Evolutionary conservation across 2,797 vertebrate genomes (phyloP), one percentile per base, ranked within the genome.

Genomic region (Acanthornis magna): DNA sequence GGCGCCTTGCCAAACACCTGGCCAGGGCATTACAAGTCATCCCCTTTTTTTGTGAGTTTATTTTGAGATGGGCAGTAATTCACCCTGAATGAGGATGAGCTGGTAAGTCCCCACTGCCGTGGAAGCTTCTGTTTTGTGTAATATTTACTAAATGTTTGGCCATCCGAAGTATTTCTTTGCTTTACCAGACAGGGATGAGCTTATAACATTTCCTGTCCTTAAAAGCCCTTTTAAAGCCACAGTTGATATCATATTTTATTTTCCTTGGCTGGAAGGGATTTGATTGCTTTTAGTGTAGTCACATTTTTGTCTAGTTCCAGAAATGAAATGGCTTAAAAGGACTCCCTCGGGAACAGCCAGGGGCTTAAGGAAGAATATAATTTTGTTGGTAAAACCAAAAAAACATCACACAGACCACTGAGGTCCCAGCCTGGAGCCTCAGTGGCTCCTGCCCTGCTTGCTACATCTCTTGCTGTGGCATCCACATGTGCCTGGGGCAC

Each of bases 181-280:
- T 71, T 74, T 71, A 73, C 65, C 65, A 36, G 63, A 40, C 32
- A 66, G 22, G 30, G 68, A 79, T 83, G 92, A 95, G 83, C 76
- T 67, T 53, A 61, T 55, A 85, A 62, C 7, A 9, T 88, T 77
- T 94, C 73, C 54, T 93, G 90, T 96, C 96, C 95, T 91, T 71
- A 88, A 77, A 96, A 94, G 58, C 75, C 88, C 95, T 95, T 80
- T 58, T 14, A 60, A 94, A 95, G 67, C 79, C 79, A 20, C 34
- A 3, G 72, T 11, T 65, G 54, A 42, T 53, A 71, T 6, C 20
- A 1, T 74, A 11, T 67, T 96, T 63, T 91, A 11, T 94, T 95
- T 91, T 63, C 75, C 63, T 88, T 95, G 85, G 79, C 93, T 96
- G 42, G 27, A 90, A 85, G 76, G 38, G 16, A 2, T 42, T 85